Base-by-base conservation (phyloP, 2,113 vertebrate species). In the Prinia subflava region DNA sequence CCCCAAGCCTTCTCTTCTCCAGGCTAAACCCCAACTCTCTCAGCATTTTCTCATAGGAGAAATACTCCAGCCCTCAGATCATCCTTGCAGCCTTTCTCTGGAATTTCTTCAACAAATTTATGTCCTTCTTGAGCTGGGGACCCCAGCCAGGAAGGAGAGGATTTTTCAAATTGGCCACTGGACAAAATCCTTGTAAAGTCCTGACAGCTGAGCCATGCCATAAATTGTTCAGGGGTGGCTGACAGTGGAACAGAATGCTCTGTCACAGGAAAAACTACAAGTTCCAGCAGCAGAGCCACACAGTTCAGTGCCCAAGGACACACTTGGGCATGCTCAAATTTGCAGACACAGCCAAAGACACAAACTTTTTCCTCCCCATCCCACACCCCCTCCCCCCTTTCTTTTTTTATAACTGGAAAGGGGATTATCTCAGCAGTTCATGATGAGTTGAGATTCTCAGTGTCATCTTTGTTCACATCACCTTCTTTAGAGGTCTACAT, bases 351-450 rank as follows among this genome's bases (percentile, higher is more conserved):
- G 41, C 18, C 62, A 82, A 75, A 75, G 49, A 49, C 1, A 3
- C 7, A 37, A 50, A 24, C 7, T 21, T 94, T 35, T 35, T 65
- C 17, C 31, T 81, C 8, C 13, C 14, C n/a, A 28, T 10, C 4
- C 13, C 6, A 39, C 11, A 13, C 15, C 19, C 23, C 6, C 3
- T 3, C 10, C 10, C 17, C 6, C 4, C 8, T 13, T 42, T 7
- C 18, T 33, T 37, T 75, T 74, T 74, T 59, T 62, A 2, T 53
- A 73, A 64, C n/a, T 83, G 53, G 52, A 68, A 83, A 85, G 3
- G 22, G 6, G 6, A 57, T 84, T 78, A 79, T 67, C 49, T 84
- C 67, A 85, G 31, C 37, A 86, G 37, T 42, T 91, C 25, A 59
- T 25, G 28, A 46, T 9, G n/a, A 64, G 14, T 5, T 57, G n/a